Conservation (phyloP, 2,797 vertebrate species). For the Chloroceryle amazona region DNA sequence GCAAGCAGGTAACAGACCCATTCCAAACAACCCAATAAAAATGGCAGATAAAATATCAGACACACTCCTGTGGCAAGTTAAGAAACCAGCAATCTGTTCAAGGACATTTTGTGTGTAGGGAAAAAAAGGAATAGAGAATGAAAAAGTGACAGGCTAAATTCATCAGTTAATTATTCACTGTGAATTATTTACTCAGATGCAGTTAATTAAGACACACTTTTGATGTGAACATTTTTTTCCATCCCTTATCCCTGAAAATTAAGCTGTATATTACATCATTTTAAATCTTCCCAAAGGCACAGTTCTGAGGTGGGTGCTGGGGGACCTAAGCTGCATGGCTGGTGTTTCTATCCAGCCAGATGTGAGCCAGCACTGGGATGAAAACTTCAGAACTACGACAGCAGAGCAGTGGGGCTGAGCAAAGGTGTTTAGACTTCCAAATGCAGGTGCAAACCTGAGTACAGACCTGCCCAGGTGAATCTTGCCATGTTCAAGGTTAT, state of each 20-base stretch:
- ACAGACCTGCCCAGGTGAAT: neutral
- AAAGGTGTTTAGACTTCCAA: neutral
- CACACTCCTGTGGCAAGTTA: constrained; percentile 18
- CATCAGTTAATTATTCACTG: constrained; percentile 46
- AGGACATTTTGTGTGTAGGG: neutral
- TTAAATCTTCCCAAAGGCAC: neutral
- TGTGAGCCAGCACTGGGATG: neutral
- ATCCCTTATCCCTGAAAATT: neutral
- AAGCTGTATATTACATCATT: neutral
- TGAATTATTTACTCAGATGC: constrained; percentile 64
- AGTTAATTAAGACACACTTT: constrained; percentile 63
- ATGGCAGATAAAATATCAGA: constrained; percentile 44
- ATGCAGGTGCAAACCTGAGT: neutral
- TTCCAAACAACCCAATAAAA: constrained; percentile 53
- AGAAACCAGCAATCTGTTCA: constrained; percentile 54
- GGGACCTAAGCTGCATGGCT: neutral
- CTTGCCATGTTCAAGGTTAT: neutral
- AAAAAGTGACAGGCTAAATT: neutral
- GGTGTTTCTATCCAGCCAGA: neutral
- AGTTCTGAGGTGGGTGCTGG: neutral
- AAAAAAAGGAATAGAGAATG: neutral
- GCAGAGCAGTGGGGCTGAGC: accelerated
- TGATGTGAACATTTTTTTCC: neutral
- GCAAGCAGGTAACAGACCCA: neutral
- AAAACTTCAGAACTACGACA: neutral